phyloP scores from a whole-genome alignment of 2,113 vertebrate genomes.

The Crotalus horridus region DNA sequence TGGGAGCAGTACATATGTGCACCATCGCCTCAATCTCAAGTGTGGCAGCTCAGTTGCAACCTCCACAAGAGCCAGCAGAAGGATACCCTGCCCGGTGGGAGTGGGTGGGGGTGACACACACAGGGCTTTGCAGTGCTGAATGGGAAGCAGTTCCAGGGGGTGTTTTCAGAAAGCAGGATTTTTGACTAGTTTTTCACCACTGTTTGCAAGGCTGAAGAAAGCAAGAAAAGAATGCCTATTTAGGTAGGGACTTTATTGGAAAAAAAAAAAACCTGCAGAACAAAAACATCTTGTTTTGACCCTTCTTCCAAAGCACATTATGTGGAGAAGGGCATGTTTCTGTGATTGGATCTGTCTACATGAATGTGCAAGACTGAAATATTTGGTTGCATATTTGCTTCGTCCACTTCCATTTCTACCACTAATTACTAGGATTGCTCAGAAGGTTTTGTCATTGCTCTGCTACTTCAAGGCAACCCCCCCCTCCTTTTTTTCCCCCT shows the following conservation, averaged over 20 bases:
- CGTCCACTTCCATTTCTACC: neutral
- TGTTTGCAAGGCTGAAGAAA: neutral
- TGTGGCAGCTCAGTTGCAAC: neutral
- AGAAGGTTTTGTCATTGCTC: neutral
- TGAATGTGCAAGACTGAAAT: neutral
- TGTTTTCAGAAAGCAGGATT: neutral
- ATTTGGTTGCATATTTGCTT: neutral
- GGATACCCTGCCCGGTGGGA: accelerated
- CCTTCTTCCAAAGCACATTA: neutral
- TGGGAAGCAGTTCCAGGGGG: neutral
- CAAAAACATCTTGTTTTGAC: neutral
- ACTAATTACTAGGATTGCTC: neutral
- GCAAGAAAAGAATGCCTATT: neutral
- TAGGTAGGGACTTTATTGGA: neutral
- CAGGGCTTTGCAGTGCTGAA: neutral
- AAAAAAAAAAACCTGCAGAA: neutral
- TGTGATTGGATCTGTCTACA: neutral
- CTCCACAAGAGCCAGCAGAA: neutral
- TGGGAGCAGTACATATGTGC: neutral
- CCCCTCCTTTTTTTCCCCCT: neutral
- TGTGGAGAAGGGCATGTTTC: neutral
- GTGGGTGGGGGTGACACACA: neutral
- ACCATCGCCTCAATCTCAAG: neutral
- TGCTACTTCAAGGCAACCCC: neutral
- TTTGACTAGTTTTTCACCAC: neutral